phyloP scores from a whole-genome alignment of 2,113 vertebrate species.

The Merops nubicus region DNA sequence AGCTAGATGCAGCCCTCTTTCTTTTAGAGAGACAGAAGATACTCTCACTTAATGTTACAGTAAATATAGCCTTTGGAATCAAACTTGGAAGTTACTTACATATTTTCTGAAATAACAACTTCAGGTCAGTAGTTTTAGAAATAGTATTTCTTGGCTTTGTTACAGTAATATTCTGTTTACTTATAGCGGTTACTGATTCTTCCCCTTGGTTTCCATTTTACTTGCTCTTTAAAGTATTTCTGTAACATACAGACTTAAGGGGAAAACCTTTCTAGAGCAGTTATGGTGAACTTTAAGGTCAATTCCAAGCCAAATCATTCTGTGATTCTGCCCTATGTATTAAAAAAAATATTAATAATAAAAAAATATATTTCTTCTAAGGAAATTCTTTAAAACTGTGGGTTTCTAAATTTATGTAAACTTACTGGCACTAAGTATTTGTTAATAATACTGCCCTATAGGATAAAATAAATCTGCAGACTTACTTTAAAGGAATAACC shows the following conservation, averaged over 20 bases:
- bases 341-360: neutral
- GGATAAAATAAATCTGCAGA: neutral
- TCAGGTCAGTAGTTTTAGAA: neutral
- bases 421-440: neutral
- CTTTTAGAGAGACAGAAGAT: neutral
- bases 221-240: neutral
- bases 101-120: neutral
- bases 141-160: neutral
- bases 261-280: neutral
- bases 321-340: neutral
- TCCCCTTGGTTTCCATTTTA: fast-evolving
- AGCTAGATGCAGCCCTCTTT: neutral
- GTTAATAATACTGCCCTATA: neutral
- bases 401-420: neutral
- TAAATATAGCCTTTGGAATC: neutral
- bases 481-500: neutral
- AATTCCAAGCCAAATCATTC: neutral
- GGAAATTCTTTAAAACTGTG: neutral
- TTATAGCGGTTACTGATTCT: neutral
- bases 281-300: neutral
- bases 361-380: neutral
- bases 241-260: neutral
- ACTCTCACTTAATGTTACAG: neutral
- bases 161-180: neutral
- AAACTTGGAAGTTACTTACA: neutral